Base-by-base conservation (phyloP, 2,797 vertebrate species). In the Champsocephalus gunnari region DNA sequence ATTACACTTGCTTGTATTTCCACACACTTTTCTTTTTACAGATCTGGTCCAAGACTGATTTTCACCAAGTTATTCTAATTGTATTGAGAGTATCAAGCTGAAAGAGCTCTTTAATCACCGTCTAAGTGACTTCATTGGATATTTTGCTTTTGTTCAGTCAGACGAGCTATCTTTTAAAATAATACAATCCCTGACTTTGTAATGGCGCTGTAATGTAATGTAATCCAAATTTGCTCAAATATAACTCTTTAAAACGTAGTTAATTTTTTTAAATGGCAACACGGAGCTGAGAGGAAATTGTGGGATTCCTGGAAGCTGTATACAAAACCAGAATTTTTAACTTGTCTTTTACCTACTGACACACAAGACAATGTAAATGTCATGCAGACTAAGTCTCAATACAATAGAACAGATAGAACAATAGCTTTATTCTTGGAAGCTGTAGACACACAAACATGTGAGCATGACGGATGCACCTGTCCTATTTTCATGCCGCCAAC, bases 381-480 rank as follows among this genome's bases (percentile, higher is more conserved):
- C 14, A 54, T 54, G 24, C 13, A 13, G 17, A 44, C 14, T 34
- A 47, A 53, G 28, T 32, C 0, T 69, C 5, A 24, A 24, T 24
- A 24, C 24, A 24, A 24, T 24, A 24, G 24, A 24, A 24, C 24
- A 24, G 24, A 24, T 24, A 48, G 6, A 21, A 45, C 13, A 14
- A 0, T 6, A 16, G 19, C 57, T 68, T 66, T 66, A 43, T 54
- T 65, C 7, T 48, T 13, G 2, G 11, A 38, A 11, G 9, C 16
- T 74, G 8, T 12, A 57, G 14, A 38, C 5, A 13, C 11, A 16
- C 50, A 38, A 34, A 54, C 19, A 48, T 11, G 10, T 17, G 12
- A 53, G 41, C 24, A 12, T 24, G 11, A 55, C 32, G 24, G n/a
- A 69, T 6, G 24, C 87, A 84, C 81, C 81, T 82, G 80, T 65